phyloP scores from a whole-genome alignment of 2,888 invertebrate genomes.

The Ommatoiulus sabulosus region DNA sequence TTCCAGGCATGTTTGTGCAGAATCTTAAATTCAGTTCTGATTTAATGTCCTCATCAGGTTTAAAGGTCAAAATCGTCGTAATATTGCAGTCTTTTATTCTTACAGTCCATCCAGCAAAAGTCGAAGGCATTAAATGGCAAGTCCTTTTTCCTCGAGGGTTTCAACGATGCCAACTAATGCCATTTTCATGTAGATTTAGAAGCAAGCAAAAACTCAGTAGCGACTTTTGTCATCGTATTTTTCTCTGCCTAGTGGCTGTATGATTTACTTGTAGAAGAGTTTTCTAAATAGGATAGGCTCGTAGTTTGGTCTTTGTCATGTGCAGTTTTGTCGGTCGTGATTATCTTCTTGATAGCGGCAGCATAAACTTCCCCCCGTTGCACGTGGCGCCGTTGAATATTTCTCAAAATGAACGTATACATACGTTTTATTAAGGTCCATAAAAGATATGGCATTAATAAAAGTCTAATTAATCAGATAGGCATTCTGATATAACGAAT shows the following conservation, averaged over 20 bases:
- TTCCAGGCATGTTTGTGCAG: no score
- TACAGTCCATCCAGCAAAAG: no score
- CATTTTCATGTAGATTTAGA: not conserved
- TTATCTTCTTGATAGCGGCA: not conserved
- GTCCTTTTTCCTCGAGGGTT: not conserved
- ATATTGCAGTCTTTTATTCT: no score
- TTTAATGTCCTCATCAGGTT: no score
- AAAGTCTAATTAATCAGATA: conserved; percentile 40
- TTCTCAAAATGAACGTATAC: conserved; percentile 21
- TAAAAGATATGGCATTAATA: conserved; percentile 40
- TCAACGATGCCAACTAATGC: not conserved
- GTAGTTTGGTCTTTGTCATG: not conserved
- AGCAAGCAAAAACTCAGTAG: not conserved
- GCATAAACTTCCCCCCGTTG: not conserved
- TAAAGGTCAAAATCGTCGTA: no score
- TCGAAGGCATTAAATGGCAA: not conserved
- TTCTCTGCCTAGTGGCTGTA: not conserved
- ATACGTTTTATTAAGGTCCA: conserved; percentile 36
- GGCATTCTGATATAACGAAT: not conserved
- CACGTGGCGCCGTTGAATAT: conserved; percentile 3
- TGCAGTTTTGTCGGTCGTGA: not conserved
- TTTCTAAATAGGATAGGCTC: not conserved
- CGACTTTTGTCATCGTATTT: not conserved
- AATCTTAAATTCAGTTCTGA: no score
- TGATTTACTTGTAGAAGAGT: not conserved